A percentile compares a stretch with the other conserved stretches of the same genome.
phyloP scores from a whole-genome alignment of 2,797 vertebrate genomes.

The Gymnothorax javanicus region DNA sequence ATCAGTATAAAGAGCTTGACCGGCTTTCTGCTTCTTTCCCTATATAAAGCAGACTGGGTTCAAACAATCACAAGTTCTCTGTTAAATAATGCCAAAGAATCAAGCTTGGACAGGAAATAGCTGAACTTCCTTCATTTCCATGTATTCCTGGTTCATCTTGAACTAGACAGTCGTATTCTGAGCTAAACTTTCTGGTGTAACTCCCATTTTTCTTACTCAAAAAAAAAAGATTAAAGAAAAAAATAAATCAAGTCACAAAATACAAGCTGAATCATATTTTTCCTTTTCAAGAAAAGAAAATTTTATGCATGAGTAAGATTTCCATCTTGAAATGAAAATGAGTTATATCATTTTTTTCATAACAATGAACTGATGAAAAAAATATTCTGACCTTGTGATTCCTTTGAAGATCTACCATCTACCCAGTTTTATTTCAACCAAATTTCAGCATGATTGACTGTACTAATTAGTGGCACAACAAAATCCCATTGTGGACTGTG shows the following conservation, averaged over 20 bases:
- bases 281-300: background rate
- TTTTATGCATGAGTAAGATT: conserved; percentile 10
- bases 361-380: background rate
- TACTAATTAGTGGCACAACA: too few species aligned
- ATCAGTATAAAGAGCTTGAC: background rate
- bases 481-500: too few species aligned
- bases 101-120: background rate
- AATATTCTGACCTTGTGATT: background rate
- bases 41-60: background rate
- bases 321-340: background rate
- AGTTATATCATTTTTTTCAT: background rate
- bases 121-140: background rate
- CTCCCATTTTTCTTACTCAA: background rate
- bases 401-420: background rate
- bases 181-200: background rate
- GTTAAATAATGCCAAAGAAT: background rate
- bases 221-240: background rate
- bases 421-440: too few species aligned
- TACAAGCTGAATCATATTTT: background rate
- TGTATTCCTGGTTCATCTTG: background rate
- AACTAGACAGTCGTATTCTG: background rate
- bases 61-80: background rate
- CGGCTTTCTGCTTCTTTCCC: background rate
- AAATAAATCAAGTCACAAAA: background rate
- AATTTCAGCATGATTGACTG: too few species aligned